phyloP scores from a whole-genome alignment of 1,140 invertebrate species.

The Lordiphosa mommai region DNA sequence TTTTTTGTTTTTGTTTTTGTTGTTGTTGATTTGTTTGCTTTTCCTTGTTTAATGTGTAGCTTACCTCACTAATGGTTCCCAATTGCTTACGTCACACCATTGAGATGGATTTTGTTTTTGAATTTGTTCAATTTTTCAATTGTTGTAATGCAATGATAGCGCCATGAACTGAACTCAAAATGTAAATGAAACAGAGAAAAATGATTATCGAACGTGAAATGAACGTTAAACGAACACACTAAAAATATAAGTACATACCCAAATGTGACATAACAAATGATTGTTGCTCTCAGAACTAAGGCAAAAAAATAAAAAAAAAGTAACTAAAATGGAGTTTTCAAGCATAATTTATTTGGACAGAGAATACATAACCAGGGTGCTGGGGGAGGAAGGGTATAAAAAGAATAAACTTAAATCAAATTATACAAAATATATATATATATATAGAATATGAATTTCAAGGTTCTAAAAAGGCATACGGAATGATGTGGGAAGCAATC shows the following conservation, averaged over 20 bases:
- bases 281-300: slow-evolving; percentile 45
- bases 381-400: slow-evolving; percentile 22
- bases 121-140: slow-evolving; percentile 42
- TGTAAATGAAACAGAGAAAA: slow-evolving; percentile 30
- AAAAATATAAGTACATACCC: slow-evolving; percentile 53
- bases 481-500: slow-evolving; percentile 80
- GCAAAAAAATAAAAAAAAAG: slow-evolving; percentile 7
- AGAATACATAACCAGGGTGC: too few relatives aligned
- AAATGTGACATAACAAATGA: slow-evolving; percentile 56
- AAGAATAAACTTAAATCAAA: slow-evolving; percentile 28
- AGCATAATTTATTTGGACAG: slow-evolving; percentile 32
- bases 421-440: slow-evolving; percentile 27
- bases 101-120: slow-evolving; percentile 71
- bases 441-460: slow-evolving; percentile 63
- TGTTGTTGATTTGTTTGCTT: slow-evolving; percentile 25
- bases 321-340: background rate
- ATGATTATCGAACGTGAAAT: slow-evolving; percentile 14
- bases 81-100: slow-evolving; percentile 80
- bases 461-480: slow-evolving; percentile 79
- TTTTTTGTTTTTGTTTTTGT: slow-evolving; percentile 21
- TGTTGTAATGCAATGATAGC: slow-evolving; percentile 68
- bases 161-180: slow-evolving; percentile 67
- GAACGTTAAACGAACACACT: too few relatives aligned
- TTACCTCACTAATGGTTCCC: slow-evolving; percentile 80
- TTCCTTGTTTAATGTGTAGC: slow-evolving; percentile 79